Evolutionary conservation across 2,888 invertebrate genomes (phyloP).

Genomic region (Cheilosia vernalis): DNA sequence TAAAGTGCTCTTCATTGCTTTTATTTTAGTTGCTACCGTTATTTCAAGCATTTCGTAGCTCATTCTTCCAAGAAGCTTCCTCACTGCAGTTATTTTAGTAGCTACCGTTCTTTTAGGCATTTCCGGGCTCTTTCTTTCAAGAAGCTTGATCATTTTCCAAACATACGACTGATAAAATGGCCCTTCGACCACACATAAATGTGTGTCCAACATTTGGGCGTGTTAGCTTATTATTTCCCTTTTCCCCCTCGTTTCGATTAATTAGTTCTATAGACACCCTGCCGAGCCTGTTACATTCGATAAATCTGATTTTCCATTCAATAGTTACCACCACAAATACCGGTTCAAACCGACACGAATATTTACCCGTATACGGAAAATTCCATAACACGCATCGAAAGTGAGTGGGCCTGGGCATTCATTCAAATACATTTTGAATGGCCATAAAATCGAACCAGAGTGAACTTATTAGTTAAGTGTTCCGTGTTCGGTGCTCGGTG

Average conservation of each 20-base stretch:
- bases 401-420: neutral
- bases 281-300: constrained; percentile 6
- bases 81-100: too few species aligned
- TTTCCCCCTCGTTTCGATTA: neutral
- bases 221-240: neutral
- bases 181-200: too few species aligned
- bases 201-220: neutral
- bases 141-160: too few species aligned
- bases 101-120: too few species aligned
- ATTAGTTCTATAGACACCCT: neutral
- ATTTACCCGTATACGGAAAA: neutral
- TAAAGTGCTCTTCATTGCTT: too few species aligned
- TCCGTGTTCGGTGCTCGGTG: constrained; percentile 1
- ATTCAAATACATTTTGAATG: neutral
- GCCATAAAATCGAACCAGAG: neutral
- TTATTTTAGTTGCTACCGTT: too few species aligned
- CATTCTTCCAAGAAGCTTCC: too few species aligned
- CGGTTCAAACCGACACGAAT: neutral
- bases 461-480: constrained; percentile 33
- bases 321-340: neutral
- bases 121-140: too few species aligned
- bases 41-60: too few species aligned
- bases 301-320: constrained; percentile 3
- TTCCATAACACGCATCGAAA: too few species aligned
- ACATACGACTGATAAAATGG: too few species aligned